These are phyloP conservation scores for Seriola dumerili DNA, from an alignment of 2,113 vertebrate genomes.

Conservation along the genomic window DNA sequence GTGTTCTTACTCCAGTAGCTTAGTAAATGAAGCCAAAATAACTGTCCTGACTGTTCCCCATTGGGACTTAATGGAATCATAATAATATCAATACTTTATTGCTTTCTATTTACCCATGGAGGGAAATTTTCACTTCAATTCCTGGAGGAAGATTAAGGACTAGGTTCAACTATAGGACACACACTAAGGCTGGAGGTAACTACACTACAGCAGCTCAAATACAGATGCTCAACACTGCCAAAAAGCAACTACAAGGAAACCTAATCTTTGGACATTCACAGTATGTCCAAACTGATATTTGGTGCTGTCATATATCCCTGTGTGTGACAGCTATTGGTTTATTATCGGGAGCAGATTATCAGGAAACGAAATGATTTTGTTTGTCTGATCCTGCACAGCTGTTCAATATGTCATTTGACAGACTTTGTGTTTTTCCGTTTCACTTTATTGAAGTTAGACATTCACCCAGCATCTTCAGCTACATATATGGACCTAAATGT, in stretches of 20 bases:
- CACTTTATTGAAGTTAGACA: not conserved
- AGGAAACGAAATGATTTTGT: not conserved
- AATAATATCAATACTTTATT: constrained; percentile 8
- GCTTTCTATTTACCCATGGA: constrained; percentile 32
- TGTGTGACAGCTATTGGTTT: not conserved
- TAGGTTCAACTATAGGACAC: constrained; percentile 39
- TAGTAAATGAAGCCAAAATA: constrained; percentile 29
- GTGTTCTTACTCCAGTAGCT: not conserved
- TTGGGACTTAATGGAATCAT: constrained; percentile 27
- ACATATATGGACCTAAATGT: not conserved
- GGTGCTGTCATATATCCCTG: not conserved
- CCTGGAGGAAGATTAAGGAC: constrained; percentile 36
- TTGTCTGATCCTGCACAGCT: not conserved
- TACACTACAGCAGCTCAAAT: not conserved
- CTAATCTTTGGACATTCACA: not conserved
- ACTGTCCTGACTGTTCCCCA: not conserved
- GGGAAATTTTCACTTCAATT: constrained; percentile 18
- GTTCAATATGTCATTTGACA: not conserved
- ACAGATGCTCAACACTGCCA: not conserved
- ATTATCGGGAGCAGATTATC: not conserved
- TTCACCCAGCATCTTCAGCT: not conserved
- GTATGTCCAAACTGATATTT: not conserved
- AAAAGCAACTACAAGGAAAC: not conserved
- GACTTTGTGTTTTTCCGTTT: not conserved
- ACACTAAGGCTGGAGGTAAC: not conserved